Evolutionary conservation across 2,797 vertebrate genomes (phyloP), one percentile per base, ranked within the genome.

Genomic region (Chromis chromis): DNA sequence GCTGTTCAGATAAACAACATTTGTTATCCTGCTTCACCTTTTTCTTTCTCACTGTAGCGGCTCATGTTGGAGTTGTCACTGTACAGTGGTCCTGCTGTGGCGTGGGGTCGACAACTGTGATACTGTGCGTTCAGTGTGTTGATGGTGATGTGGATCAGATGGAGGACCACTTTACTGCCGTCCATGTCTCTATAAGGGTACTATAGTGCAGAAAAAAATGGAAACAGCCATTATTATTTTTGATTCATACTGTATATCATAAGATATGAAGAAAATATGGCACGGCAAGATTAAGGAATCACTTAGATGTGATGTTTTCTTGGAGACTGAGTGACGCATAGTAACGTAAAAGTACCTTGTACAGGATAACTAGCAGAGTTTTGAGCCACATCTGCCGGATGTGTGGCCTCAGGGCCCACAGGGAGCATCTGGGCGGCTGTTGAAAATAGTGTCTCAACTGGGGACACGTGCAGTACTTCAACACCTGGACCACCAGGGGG

Each of bases 181-280:
- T 99, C 98, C 94, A 97, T 97, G 89, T 99, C 98, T 94, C 97
- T 96, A 88, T 99, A 99, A n/a, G 98, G 97, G 78, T 99, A 99
- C 98, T 99, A 92, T 67, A 73, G 89, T 25, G 76, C 13, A 72
- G 1, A 68, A 8, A 56, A 70, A 65, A 27, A 66, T 19, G 65
- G 4, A 25, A 31, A 1, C 39, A 39, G 25, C 25, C 25, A 25
- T 25, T 25, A 25, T 25, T 25, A 25, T 25, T 25, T 25, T 25
- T 25, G 25, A 25, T 25, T 40, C 39, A 40, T 8, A 40, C 14
- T 40, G 39, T 11, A 36, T 36, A 12, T 12, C 9, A 36, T 12
- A 36, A 36, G 10, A 36, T 65, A 16, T 19, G 13, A 44, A 40
- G 0, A 62, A 70, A 46, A 52, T 39, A 55, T 22, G 40, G 22